Conservation (phyloP, 1,140 invertebrate genomes). For the Megathymus violae region DNA sequence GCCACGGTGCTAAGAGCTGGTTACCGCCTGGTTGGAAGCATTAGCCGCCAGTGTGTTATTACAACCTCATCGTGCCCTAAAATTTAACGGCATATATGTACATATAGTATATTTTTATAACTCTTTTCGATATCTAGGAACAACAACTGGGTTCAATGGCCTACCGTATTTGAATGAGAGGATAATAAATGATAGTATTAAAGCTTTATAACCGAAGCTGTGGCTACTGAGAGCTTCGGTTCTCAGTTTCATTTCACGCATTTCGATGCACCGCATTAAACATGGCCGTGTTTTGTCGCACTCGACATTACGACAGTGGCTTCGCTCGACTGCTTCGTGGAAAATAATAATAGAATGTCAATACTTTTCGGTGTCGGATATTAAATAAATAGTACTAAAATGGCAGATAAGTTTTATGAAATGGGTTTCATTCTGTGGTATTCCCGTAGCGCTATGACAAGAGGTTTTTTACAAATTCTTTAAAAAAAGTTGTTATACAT, state of each 20-base stretch:
- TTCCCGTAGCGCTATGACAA: too few species aligned
- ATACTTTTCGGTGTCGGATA: not conserved
- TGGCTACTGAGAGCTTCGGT: slow-evolving; percentile 24
- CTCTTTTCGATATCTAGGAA: too few species aligned
- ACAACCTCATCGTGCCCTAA: too few species aligned
- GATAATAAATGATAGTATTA: slow-evolving; percentile 13
- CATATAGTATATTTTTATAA: too few species aligned
- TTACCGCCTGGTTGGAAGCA: too few species aligned
- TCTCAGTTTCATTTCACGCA: slow-evolving; percentile 26
- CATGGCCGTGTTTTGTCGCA: slow-evolving; percentile 6
- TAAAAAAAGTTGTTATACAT: too few species aligned
- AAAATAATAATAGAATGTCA: not conserved
- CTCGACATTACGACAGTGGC: slow-evolving; percentile 3
- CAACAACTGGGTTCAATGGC: not conserved
- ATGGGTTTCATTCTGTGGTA: too few species aligned
- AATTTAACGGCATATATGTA: too few species aligned
- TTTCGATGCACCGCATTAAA: slow-evolving; percentile 29
- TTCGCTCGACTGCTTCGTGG: slow-evolving; percentile 10
- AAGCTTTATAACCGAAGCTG: slow-evolving; percentile 5
- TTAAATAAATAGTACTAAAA: not conserved
- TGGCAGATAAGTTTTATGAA: too few species aligned
- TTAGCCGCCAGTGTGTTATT: too few species aligned
- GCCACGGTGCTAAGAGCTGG: too few species aligned
- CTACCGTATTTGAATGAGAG: not conserved
- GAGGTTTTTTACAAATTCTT: too few species aligned